Base-by-base conservation (phyloP, 2,113 vertebrate genomes). In the Tylochromis polylepis region DNA sequence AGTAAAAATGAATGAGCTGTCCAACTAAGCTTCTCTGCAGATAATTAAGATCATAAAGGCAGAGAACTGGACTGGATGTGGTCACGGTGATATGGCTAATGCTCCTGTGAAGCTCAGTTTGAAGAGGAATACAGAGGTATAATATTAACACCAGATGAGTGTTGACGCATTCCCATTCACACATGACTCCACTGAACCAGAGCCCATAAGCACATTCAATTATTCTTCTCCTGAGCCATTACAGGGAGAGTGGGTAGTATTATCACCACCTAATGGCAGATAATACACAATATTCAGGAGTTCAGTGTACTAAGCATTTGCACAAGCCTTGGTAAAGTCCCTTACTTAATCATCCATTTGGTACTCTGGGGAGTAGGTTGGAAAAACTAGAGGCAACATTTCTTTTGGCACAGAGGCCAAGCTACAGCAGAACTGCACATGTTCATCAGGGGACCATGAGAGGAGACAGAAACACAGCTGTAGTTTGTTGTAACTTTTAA, bases 331-430 rank as follows among this genome's bases (percentile, higher is more conserved):
- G 46, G 92, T 95, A 95, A 96, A 94, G 88, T 94, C 91, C 92
- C 85, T 82, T 90, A 95, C 89, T 96, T 94, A 96, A 95, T 95
- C 95, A 96, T 95, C 89, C 92, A 91, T 93, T 91, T 92, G 86
- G 87, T 92, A 55, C 93, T 95, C 92, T 78, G 22, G 93, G 93
- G 94, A 95, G 55, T 49, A 80, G 59, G 84, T 58, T 75, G 87
- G 72, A 93, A 93, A 92, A 93, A 91, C 89, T 86, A 88, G 78
- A 86, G 88, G 86, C 79, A 94, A 86, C 72, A 62, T 91, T 85
- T 83, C 77, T 87, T 87, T 88, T 88, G 81, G 85, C 56, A 79
- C 36, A 8, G 81, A 87, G 53, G 82, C 81, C 46, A 59, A 86
- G 84, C 82, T 87, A 70, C 79, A 84, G 75, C 5, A 80, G 57